Base-by-base conservation (phyloP, 2,888 invertebrate species). In the Eupeodes luniger region DNA sequence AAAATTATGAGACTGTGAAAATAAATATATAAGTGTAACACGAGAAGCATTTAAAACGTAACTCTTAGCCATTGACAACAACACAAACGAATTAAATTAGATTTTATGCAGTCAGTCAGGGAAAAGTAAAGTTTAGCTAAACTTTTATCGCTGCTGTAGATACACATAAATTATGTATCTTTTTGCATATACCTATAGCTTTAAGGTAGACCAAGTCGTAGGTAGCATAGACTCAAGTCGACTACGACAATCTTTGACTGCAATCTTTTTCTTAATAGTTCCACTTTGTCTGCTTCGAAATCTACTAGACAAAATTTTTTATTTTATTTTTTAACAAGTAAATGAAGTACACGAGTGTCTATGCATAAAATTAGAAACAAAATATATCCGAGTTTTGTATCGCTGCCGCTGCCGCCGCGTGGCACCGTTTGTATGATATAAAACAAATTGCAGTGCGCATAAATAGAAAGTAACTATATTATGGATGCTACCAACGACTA, bases 391-490 rank as follows among this genome's bases (percentile, higher is more conserved):
- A 57, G 16, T 14, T 72, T 34, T 59, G 47, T 72, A 19, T 19
- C 72, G 40, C 72, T 44, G 34, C 2, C 36, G 36, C 36, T 7
- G 36, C 36, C 5, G 36, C 36, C 36, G 36, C 36, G 5, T 36
- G 5, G 36, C 40, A 5, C 9, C 6, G 12, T 6, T 27, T 34
- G 7, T 11, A 4, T 57, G 79, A 79, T 51, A 79, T 53, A 49
- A 59, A 69, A 78, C 27, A 72, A 57, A 81, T 75, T 72, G 76
- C 76, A 85, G 27, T 40, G 44, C 57, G 51, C 59, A 66, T 77
- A 49, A 85, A 77, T 77, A 85, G 85, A 85, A 85, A 85, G 85
- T 85, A 81, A 59, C 76, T 49, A 44, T 59, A 72, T 70, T 77
- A 53, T 55, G 47, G 57, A 75, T 69, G 86, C 78, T 78, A 72